phyloP scores from a whole-genome alignment of 2,888 invertebrate species.

The Argyra leucocephala region DNA sequence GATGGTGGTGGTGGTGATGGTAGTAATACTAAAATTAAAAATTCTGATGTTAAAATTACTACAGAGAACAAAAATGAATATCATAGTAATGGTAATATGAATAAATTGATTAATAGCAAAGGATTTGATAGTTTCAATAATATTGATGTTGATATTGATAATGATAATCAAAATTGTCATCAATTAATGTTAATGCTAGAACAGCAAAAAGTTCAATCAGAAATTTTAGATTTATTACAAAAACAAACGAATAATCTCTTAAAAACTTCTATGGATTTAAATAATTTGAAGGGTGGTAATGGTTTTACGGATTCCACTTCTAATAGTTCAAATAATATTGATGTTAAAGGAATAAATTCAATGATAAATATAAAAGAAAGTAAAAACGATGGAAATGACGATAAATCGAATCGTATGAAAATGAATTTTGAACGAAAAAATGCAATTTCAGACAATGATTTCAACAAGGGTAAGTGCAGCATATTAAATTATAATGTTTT shows the following conservation, averaged over 20 bases:
- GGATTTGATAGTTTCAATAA: neutral
- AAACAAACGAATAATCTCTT: neutral
- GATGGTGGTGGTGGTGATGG: conserved; percentile 19
- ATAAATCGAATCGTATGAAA: no score
- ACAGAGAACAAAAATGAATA: neutral
- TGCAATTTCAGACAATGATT: neutral
- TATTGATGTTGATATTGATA: neutral
- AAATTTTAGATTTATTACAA: conserved; percentile 14
- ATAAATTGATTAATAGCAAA: neutral
- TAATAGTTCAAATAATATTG: neutral
- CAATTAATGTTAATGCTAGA: neutral
- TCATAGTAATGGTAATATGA: neutral
- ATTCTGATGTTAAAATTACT: no score
- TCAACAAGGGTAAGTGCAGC: neutral
- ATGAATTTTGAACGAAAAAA: neutral
- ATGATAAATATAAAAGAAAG: no score
- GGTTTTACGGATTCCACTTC: neutral
- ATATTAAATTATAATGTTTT: no score
- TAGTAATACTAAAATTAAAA: conserved; percentile 11
- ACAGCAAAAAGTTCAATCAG: conserved; percentile 8
- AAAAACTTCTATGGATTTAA: neutral
- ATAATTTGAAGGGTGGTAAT: neutral
- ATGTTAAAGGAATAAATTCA: no score
- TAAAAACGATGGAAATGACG: no score
- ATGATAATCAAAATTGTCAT: neutral